phyloP scores from a whole-genome alignment of 2,113 vertebrate genomes.

The Herpailurus yagouaroundi region DNA sequence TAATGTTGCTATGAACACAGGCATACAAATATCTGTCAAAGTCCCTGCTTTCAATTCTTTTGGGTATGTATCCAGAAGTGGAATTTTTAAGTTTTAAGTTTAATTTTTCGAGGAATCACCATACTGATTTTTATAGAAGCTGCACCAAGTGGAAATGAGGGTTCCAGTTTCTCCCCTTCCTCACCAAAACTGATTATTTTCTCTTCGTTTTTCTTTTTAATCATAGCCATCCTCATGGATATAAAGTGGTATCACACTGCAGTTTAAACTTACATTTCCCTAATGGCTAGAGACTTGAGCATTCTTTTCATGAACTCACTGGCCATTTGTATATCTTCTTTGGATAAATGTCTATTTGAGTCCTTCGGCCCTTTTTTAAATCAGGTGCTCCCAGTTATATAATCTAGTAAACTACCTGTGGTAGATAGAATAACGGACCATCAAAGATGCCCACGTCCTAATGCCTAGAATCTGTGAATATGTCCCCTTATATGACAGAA shows the following conservation, averaged over 20 bases:
- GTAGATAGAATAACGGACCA: neutral
- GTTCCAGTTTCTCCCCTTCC: neutral
- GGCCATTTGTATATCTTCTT: slow-evolving; percentile 11
- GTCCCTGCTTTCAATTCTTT: neutral
- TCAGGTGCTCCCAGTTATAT: neutral
- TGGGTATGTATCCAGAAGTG: neutral
- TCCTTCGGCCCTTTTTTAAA: neutral
- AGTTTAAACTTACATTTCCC: slow-evolving; percentile 6
- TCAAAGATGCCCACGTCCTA: neutral
- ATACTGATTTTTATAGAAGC: neutral
- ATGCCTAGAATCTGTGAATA: slow-evolving; percentile 2
- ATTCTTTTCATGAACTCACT: slow-evolving; percentile 1
- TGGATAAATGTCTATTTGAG: neutral
- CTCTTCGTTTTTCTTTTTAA: neutral
- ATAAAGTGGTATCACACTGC: neutral
- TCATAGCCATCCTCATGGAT: neutral
- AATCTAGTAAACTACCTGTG: neutral
- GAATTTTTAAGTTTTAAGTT: slow-evolving; percentile 13
- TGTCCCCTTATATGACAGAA: neutral
- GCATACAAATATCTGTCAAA: neutral
- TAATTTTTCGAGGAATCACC: neutral
- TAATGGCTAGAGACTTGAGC: neutral
- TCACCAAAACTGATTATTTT: neutral
- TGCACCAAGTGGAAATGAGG: neutral
- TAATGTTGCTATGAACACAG: neutral